Evolutionary conservation across 2,888 invertebrate genomes (phyloP).

Genomic region (Patella caerulea): DNA sequence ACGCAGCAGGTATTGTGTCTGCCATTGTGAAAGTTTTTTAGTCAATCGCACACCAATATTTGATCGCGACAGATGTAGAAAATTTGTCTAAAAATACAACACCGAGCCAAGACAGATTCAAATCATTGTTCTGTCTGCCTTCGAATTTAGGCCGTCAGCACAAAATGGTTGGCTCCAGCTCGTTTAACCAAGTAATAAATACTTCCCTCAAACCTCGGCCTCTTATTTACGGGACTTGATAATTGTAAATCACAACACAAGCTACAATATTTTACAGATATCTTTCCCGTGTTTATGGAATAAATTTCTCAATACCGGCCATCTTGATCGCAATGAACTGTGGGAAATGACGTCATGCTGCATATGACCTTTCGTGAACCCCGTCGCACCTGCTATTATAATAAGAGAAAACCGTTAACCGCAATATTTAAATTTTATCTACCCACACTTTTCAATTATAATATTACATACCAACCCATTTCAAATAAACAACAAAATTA

Average conservation of each 20-base stretch:
- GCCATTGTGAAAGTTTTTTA: slow-evolving; percentile 11
- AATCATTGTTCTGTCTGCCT: slow-evolving; percentile 23
- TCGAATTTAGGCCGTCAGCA: slow-evolving; percentile 28
- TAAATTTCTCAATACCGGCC: slow-evolving; percentile 13
- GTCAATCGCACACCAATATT: background rate
- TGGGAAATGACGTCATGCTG: slow-evolving; percentile 41
- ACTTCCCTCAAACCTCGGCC: background rate
- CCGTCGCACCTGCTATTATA: slow-evolving; percentile 14
- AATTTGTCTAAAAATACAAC: slow-evolving; percentile 10
- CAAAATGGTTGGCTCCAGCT: slow-evolving; percentile 12
- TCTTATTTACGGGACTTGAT: background rate
- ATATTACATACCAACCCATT: too few relatives aligned
- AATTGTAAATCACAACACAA: background rate
- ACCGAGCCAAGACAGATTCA: slow-evolving; percentile 4
- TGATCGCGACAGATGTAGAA: background rate
- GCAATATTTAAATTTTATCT: too few relatives aligned
- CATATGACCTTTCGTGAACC: slow-evolving; percentile 22
- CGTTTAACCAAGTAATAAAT: slow-evolving; percentile 18
- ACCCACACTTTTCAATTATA: too few relatives aligned
- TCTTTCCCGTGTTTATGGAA: slow-evolving; percentile 9
- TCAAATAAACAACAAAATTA: too few relatives aligned
- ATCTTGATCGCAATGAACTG: slow-evolving; percentile 29
- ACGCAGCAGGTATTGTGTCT: slow-evolving; percentile 11
- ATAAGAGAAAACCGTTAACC: slow-evolving; percentile 1
- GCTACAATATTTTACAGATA: background rate